Evolutionary conservation across 53 echinoderm and acorn worm genomes (phyloP).

Genomic region (Pentamera pediparva): DNA sequence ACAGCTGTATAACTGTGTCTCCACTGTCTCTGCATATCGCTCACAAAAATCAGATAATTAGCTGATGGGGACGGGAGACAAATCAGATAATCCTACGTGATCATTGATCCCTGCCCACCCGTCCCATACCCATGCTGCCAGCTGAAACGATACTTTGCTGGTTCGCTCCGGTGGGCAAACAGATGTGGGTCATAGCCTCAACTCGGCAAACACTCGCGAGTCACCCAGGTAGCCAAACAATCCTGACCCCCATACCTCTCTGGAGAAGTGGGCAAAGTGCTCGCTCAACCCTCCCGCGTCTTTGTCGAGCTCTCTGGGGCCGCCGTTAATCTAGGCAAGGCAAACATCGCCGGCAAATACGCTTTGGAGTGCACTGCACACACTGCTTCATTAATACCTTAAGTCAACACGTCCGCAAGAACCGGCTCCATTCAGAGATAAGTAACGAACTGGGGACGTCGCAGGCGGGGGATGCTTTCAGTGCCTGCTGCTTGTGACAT

Average conservation of each 20-base stretch:
- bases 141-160: background rate
- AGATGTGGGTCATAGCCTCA: conserved; percentile 32
- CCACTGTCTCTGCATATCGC: too few relatives aligned
- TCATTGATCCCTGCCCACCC: background rate
- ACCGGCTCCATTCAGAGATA: too few relatives aligned
- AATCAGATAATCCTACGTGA: background rate
- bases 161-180: too few relatives aligned
- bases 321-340: conserved; percentile 26
- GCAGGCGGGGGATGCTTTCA: too few relatives aligned
- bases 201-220: conserved; percentile 26
- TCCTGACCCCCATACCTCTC: conserved; percentile 11
- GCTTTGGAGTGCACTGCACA: conserved; percentile 23
- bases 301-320: background rate
- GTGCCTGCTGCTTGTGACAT: too few relatives aligned
- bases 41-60: conserved; percentile 12
- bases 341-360: conserved; percentile 26
- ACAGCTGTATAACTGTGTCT: too few relatives aligned
- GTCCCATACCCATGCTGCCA: background rate
- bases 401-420: conserved; percentile 22
- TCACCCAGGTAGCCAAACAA: conserved; percentile 32
- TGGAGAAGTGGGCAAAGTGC: too few relatives aligned
- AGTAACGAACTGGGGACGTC: too few relatives aligned
- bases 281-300: background rate
- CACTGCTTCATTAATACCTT: conserved; percentile 34
- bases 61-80: background rate